Evolutionary conservation across 2,113 vertebrate species (phyloP).

Genomic region (Larimichthys polyactis): DNA sequence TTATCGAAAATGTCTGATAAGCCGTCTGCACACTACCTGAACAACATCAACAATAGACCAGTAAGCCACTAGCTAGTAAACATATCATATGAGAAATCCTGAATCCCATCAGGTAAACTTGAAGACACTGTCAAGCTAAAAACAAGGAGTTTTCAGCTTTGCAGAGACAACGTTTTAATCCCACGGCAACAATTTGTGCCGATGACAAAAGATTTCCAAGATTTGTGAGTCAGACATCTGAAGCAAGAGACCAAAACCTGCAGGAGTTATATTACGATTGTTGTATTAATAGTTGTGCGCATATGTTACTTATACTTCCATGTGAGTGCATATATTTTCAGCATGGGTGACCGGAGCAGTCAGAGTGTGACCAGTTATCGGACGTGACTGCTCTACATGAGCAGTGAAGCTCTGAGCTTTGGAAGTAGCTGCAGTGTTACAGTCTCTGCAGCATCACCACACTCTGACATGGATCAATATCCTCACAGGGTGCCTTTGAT

Average conservation of each 20-base stretch:
- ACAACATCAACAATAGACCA: no score
- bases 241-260: not conserved
- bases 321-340: conserved; percentile 45
- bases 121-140: not conserved
- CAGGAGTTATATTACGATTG: conserved; percentile 4
- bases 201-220: not conserved
- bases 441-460: conserved; percentile 38
- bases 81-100: not conserved
- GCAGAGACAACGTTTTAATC: not conserved
- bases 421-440: conserved; percentile 16
- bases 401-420: conserved; percentile 39
- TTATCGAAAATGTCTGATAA: not conserved
- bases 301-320: conserved; percentile 45
- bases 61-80: no score
- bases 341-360: conserved; percentile 49
- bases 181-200: not conserved
- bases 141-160: not conserved
- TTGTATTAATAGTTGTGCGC: conserved; percentile 25
- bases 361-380: conserved; percentile 39
- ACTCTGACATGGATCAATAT: conserved; percentile 43
- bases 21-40: no score
- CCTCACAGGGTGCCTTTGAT: conserved; percentile 12
- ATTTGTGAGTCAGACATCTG: not conserved
- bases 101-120: not conserved
- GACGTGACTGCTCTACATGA: conserved; percentile 45